These are phyloP conservation scores for Scalopus aquaticus DNA, from an alignment of 2,113 vertebrate species.

Conservation along the genomic window DNA sequence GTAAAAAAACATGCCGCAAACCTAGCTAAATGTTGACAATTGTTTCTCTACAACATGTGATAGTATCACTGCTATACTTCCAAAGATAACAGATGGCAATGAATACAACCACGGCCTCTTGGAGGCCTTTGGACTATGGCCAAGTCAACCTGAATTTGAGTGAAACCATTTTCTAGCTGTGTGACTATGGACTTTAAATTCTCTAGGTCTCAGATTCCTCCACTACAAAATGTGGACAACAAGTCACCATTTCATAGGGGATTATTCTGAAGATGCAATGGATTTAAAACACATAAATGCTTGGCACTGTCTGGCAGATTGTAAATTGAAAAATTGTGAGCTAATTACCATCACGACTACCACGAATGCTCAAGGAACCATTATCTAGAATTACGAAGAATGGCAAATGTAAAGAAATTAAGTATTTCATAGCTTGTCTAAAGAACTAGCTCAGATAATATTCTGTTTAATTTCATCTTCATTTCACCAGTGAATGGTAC, in stretches of 20 bases:
- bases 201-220: background rate
- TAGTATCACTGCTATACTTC: accelerated
- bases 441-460: background rate
- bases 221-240: background rate
- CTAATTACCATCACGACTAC: background rate
- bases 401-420: background rate
- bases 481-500: background rate
- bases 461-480: slow-evolving; percentile 29
- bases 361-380: background rate
- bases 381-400: background rate
- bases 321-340: background rate
- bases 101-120: background rate
- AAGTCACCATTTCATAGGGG: background rate
- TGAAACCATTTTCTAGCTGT: background rate
- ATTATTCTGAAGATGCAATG: background rate
- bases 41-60: background rate
- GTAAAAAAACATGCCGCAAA: background rate
- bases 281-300: background rate
- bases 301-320: background rate
- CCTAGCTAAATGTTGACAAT: accelerated
- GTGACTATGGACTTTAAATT: background rate
- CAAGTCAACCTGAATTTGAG: background rate
- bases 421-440: background rate
- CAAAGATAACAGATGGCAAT: background rate
- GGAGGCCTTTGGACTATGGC: background rate